phyloP scores from a whole-genome alignment of 1,140 invertebrate species.

The Ridgeia piscesae region DNA sequence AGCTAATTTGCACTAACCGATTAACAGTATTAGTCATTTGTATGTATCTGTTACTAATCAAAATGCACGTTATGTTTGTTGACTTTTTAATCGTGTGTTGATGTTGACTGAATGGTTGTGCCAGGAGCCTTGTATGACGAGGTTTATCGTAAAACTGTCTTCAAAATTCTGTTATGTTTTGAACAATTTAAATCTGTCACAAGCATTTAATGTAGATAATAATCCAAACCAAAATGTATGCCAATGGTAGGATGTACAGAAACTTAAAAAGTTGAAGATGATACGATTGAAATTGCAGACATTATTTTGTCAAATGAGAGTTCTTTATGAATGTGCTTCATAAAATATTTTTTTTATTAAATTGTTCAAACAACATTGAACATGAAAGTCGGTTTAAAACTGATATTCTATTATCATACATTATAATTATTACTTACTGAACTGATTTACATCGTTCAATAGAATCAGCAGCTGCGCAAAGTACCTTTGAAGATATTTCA shows the following conservation, averaged over 20 bases:
- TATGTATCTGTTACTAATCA: not conserved
- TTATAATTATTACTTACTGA: not conserved
- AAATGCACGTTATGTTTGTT: not conserved
- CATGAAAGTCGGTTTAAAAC: not conserved
- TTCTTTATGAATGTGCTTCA: not conserved
- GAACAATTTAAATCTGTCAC: not conserved
- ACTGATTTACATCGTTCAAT: not conserved
- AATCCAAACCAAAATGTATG: not conserved
- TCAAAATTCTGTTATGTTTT: not conserved
- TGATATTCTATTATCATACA: not conserved
- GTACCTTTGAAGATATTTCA: not conserved
- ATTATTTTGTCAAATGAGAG: not conserved
- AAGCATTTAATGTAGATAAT: not conserved
- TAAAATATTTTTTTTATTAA: not conserved
- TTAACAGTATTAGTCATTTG: conserved; percentile 6
- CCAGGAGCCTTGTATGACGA: not conserved
- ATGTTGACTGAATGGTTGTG: not conserved
- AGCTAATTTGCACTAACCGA: not conserved
- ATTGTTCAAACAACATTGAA: not conserved
- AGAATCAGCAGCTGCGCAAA: not conserved
- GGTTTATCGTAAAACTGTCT: not conserved
- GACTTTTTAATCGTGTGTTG: not conserved
- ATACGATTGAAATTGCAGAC: not conserved
- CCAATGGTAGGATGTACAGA: not conserved
- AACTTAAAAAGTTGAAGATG: not conserved